Base-by-base conservation (phyloP, 2,113 vertebrate species). In the Tragelaphus strepsiceros region DNA sequence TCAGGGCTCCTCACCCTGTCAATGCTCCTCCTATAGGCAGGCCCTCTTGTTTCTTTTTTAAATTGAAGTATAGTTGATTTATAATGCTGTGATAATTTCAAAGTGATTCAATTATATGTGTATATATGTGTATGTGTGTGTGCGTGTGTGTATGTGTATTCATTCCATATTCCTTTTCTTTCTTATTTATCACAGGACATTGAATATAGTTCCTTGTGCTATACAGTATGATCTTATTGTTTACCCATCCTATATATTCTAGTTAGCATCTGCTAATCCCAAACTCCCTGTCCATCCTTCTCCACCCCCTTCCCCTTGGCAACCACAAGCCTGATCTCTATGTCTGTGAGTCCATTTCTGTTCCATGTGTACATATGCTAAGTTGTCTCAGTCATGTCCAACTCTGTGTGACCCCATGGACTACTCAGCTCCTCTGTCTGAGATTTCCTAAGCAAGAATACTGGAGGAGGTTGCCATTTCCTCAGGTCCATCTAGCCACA, bases 1-100 rank as follows among this genome's bases (percentile, higher is more conserved):
- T 74, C 30, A 12, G 80, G 22, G 2, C 5, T 88, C 21, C 0
- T 1, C 4, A 11, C 67, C n/a, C 39, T 3, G n/a, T 30, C 17
- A 92, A 1, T 5, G 3, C 3, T 43, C 3, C 85, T 86, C 6
- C 32, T n/a, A 56, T 2, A 35, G 77, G 28, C 46, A 32, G 46
- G 46, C 28, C 46, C 46, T 53, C 16, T 32, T 32, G 32, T 51
- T 53, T 51, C 14, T 17, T 81, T 81, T 81, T 81, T 51, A 1
- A 32, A 32, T 21, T 81, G 46, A 51, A 81, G 24, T 51, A 51
- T 10, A 81, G 78, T 81, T 51, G 46, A 32, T 51, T 32, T 81
- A 51, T 30, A 6, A 51, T 32, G 46, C 49, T 51, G 78, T 53
- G 46, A 3, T 21, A 32, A 81, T 81, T 81, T 21, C 16, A 32